Evolutionary conservation across 2,797 vertebrate genomes (phyloP), one percentile per base, ranked within the genome.

Genomic region (Gymnothorax reevesii): DNA sequence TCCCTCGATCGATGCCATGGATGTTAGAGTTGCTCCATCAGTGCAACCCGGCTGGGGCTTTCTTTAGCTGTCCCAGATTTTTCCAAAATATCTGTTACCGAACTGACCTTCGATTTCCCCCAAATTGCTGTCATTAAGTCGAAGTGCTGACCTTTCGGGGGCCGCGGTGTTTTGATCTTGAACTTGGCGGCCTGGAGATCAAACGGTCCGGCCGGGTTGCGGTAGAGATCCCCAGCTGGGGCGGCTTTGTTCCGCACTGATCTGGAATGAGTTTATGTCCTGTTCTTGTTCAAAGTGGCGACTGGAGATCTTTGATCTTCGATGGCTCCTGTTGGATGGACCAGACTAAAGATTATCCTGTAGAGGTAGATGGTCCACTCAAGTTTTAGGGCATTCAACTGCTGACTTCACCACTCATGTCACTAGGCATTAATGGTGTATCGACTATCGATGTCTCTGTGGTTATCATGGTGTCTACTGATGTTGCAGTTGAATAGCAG

Each of bases 61-160:
- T 84, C 83, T 87, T 86, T 83, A 66, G 80, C 87, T 86, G 88
- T 91, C 85, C 82, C 79, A 88, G 88, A 89, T 83, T 82, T 88
- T 80, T 83, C 85, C 89, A 85, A 80, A 7, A 86, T 89, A 84
- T 87, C 86, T 80, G 73, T 83, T 84, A 85, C 85, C 85, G 33
- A 87, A 90, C 88, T 90, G 90, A 91, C 90, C 91, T 91, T 92
- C 91, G 91, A 90, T 93, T 89, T 87, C 75, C 42, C 71, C 25
- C 89, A 91, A 91, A 93, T 91, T 91, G 90, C 62, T 52, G 85
- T 90, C 90, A 90, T 91, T 91, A 91, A 91, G 88, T 88, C 88
- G 86, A 90, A 88, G 87, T 87, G 82, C 92, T 90, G 91, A 92
- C 88, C 92, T 90, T 87, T 89, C 33, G 85, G 87, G 89, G 89